A percentile compares a stretch with the other conserved stretches of the same genome.
Evolutionary conservation across 2,113 vertebrate species (phyloP).

Genomic region (Trematomus loennbergii): DNA sequence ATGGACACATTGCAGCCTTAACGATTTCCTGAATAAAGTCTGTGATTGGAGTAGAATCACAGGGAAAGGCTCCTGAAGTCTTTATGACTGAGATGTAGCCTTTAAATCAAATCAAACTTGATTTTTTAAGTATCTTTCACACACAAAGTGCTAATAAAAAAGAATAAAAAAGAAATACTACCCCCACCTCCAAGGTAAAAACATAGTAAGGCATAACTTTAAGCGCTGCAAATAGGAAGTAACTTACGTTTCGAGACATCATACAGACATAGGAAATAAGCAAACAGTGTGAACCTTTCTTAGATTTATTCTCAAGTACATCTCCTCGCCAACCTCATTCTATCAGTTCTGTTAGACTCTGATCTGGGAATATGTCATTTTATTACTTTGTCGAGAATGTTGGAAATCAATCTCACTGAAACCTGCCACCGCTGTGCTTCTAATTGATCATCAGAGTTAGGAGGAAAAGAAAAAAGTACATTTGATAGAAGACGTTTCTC

Average conservation of each 20-base stretch:
- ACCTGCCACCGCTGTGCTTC: background rate
- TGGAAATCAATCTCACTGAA: background rate
- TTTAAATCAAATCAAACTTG: background rate
- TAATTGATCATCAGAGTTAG: constrained; percentile 8
- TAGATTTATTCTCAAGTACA: background rate
- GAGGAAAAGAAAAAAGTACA: background rate
- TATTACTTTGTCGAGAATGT: constrained; percentile 10
- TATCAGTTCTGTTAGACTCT: background rate
- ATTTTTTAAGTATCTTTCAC: too few species aligned
- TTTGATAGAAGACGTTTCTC: background rate
- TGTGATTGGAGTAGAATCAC: background rate
- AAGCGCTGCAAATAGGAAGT: too few species aligned
- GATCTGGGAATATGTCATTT: constrained; percentile 1
- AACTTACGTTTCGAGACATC: background rate
- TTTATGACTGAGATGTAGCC: background rate
- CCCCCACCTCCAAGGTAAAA: too few species aligned
- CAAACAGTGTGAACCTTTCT: background rate
- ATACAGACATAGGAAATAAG: background rate
- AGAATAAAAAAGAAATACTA: too few species aligned
- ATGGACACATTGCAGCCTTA: background rate
- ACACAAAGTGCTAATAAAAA: too few species aligned
- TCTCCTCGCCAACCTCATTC: background rate
- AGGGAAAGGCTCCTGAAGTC: background rate
- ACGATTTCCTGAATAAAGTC: background rate
- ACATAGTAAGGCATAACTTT: too few species aligned